Percentiles rank a stretch among this genome's conserved stretches.
phyloP scores from a whole-genome alignment of 30 jellyfish, hydroid and myxozoan genomes.

The Clytia hemisphaerica region DNA sequence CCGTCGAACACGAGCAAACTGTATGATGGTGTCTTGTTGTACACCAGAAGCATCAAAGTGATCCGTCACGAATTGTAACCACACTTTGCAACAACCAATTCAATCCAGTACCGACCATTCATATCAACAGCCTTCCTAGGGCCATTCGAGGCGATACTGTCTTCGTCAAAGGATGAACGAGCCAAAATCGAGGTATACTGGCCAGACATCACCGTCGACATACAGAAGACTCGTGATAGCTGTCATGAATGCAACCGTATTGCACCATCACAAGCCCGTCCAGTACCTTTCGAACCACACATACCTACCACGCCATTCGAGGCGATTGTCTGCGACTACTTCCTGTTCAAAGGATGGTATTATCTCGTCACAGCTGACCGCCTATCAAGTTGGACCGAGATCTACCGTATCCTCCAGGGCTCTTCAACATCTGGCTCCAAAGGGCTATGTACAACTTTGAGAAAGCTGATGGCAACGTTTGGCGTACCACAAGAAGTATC shows the following conservation, averaged over 20 bases:
- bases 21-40: too few species aligned
- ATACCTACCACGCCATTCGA: too few species aligned
- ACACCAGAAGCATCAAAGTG: too few species aligned
- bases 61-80: too few species aligned
- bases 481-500: neutral
- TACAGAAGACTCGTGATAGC: neutral
- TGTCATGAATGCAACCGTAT: neutral
- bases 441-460: neutral
- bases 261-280: conserved; percentile 10
- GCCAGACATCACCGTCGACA: conserved; percentile 2
- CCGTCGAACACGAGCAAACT: too few species aligned
- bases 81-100: neutral
- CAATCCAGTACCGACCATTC: neutral
- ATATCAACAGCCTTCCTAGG: too few species aligned
- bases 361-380: neutral
- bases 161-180: neutral
- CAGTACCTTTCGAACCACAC: too few species aligned
- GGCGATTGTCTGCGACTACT: too few species aligned
- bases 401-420: neutral
- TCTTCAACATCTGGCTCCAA: conserved; percentile 10
- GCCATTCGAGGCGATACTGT: too few species aligned
- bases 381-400: conserved; percentile 16
- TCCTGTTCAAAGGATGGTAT: neutral
- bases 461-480: neutral
- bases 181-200: conserved; percentile 1